These are phyloP conservation scores for Lanius collurio DNA, from an alignment of 2,113 vertebrate genomes.

Conservation along the genomic window DNA sequence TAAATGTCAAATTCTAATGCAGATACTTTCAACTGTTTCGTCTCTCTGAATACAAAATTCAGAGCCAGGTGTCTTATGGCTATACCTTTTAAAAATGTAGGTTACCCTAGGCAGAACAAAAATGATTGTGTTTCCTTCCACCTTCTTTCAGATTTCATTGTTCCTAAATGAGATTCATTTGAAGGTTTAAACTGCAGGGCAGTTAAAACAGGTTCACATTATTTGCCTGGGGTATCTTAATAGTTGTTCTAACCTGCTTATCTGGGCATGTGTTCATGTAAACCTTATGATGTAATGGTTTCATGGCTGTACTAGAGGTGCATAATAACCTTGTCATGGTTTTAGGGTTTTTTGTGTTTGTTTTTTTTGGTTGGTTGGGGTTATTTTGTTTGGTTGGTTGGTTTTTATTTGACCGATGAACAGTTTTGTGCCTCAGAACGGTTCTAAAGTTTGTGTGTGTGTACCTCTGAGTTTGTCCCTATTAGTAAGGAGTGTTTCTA, in stretches of 20 bases:
- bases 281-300: neutral
- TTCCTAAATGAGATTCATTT: conserved; percentile 21
- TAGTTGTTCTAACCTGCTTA: neutral
- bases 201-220: conserved; percentile 24
- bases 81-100: conserved; percentile 56
- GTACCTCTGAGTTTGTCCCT: neutral
- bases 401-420: neutral
- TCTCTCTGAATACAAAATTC: conserved; percentile 26
- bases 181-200: conserved; percentile 50
- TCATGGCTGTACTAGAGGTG: conserved; percentile 4
- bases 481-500: conserved; percentile 1
- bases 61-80: neutral
- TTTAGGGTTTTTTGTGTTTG: neutral
- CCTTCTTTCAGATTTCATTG: conserved; percentile 13
- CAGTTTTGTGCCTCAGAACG: neutral
- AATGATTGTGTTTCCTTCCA: conserved; percentile 8
- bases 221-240: neutral
- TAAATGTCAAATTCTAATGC: conserved; percentile 17
- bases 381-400: neutral
- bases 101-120: conserved; percentile 23
- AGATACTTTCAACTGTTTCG: conserved; percentile 6
- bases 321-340: neutral
- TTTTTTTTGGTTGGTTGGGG: neutral
- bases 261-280: neutral
- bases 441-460: neutral